Conservation (phyloP, 2,888 invertebrate genomes). For the Leucoptera coffeella region DNA sequence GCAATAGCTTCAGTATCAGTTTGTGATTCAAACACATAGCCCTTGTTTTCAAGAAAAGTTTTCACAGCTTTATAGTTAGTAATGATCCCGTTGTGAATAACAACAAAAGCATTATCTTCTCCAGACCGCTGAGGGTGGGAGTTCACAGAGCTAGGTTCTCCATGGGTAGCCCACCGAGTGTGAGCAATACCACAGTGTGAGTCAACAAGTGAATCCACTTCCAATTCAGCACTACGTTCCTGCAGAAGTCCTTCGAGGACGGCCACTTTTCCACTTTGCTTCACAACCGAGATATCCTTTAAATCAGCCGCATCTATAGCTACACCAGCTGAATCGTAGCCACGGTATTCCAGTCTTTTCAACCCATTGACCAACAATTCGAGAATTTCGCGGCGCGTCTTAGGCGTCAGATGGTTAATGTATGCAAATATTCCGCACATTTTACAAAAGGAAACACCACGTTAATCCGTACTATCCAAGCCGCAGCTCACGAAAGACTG, state of each 20-base stretch:
- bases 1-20: constrained; percentile 99
- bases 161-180: constrained; percentile 99
- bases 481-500: constrained; percentile 22
- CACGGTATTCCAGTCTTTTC: constrained; percentile 96
- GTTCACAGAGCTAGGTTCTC: constrained; percentile 89
- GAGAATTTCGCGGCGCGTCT: constrained; percentile 87
- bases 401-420: constrained; percentile 95
- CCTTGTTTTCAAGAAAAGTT: constrained; percentile 85
- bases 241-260: constrained; percentile 84
- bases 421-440: constrained; percentile 96
- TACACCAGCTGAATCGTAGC: constrained; percentile 98
- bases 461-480: constrained; percentile 25
- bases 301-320: constrained; percentile 74
- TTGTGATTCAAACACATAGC: constrained; percentile 91
- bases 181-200: constrained; percentile 97
- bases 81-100: constrained; percentile 94
- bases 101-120: constrained; percentile 74
- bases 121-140: constrained; percentile 97
- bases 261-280: constrained; percentile 89
- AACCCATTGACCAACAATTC: constrained; percentile 91
- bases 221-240: constrained; percentile 57
- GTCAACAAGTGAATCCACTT: constrained; percentile 64
- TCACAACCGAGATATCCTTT: constrained; percentile 78
- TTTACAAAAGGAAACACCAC: constrained; percentile 17
- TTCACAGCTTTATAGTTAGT: constrained; percentile 98